Conservation (phyloP, 2,888 invertebrate genomes). For the Orthosia cruda region DNA sequence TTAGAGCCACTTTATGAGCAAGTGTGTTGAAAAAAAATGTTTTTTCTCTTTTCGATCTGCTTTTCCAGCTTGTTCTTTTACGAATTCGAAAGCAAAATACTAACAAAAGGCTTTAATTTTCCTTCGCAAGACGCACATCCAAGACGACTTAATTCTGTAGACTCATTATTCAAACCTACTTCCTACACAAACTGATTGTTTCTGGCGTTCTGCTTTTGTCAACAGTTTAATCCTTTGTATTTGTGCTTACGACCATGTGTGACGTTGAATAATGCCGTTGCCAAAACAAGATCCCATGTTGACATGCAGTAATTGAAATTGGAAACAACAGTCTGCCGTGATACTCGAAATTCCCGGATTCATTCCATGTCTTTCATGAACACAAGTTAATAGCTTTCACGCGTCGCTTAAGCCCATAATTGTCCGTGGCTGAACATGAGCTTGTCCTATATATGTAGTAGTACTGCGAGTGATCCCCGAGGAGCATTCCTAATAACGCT, state of each 20-base stretch:
- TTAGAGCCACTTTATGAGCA: too few relatives aligned
- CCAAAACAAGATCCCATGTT: slow-evolving; percentile 34
- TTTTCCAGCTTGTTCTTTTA: too few relatives aligned
- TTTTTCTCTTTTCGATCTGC: too few relatives aligned
- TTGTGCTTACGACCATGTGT: slow-evolving; percentile 10
- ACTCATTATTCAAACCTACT: not conserved
- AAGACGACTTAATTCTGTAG: slow-evolving; percentile 9
- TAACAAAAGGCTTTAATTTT: not conserved
- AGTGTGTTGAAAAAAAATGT: too few relatives aligned
- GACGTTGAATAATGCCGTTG: slow-evolving; percentile 35
- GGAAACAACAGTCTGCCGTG: slow-evolving; percentile 25
- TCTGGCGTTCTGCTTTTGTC: slow-evolving; percentile 13
- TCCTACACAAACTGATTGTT: slow-evolving; percentile 13
- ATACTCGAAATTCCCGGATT: slow-evolving; percentile 25
- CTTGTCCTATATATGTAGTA: not conserved
- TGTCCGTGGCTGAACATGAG: slow-evolving; percentile 25
- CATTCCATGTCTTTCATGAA: slow-evolving; percentile 20
- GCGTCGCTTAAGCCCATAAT: slow-evolving; percentile 44
- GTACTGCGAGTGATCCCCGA: slow-evolving; percentile 20
- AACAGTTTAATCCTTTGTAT: slow-evolving; percentile 44
- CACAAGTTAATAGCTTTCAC: slow-evolving; percentile 42
- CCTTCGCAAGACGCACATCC: slow-evolving; percentile 2
- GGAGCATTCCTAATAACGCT: slow-evolving; percentile 40
- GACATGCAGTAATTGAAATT: slow-evolving; percentile 53
- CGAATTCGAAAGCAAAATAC: slow-evolving; percentile 16